These are phyloP conservation scores for Cephus rjabovi DNA, from an alignment of 2,888 invertebrate species.

Conservation along the genomic window DNA sequence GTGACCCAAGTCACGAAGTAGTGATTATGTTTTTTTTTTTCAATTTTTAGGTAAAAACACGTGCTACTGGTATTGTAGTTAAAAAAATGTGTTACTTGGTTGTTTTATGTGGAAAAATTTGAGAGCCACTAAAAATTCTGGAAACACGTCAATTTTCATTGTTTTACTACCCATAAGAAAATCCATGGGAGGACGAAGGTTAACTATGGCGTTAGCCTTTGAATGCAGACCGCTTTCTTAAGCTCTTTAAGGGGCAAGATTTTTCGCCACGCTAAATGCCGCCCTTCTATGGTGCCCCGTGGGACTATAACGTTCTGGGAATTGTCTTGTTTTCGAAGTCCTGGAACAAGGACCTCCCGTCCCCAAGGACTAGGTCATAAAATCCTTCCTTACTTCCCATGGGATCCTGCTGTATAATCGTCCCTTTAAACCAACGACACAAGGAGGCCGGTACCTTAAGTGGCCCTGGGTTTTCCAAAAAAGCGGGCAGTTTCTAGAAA, in stretches of 20 bases:
- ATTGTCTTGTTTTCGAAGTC: constrained; percentile 43
- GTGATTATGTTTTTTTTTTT: not conserved
- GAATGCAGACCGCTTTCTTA: not conserved
- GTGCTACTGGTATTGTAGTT: not conserved
- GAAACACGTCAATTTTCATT: not conserved
- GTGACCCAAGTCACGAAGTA: not conserved
- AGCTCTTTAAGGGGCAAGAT: not conserved
- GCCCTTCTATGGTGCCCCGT: constrained; percentile 1
- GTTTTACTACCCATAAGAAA: not conserved
- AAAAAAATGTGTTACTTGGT: not conserved
- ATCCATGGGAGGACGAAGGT: not conserved
- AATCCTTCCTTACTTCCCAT: constrained; percentile 24
- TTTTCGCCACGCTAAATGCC: not conserved
- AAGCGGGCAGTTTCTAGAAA: not conserved
- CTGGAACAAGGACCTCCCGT: constrained; percentile 33
- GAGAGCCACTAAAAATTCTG: not conserved
- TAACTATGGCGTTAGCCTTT: not conserved
- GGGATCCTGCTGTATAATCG: constrained; percentile 16
- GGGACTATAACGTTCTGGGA: constrained; percentile 30
- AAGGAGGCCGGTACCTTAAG: not conserved
- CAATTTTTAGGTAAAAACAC: not conserved
- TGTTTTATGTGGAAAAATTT: not conserved
- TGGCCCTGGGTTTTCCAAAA: not conserved
- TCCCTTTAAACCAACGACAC: not conserved
- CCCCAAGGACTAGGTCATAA: constrained; percentile 27